phyloP scores from a whole-genome alignment of 2,797 vertebrate species.

The Sebastes flavidus region DNA sequence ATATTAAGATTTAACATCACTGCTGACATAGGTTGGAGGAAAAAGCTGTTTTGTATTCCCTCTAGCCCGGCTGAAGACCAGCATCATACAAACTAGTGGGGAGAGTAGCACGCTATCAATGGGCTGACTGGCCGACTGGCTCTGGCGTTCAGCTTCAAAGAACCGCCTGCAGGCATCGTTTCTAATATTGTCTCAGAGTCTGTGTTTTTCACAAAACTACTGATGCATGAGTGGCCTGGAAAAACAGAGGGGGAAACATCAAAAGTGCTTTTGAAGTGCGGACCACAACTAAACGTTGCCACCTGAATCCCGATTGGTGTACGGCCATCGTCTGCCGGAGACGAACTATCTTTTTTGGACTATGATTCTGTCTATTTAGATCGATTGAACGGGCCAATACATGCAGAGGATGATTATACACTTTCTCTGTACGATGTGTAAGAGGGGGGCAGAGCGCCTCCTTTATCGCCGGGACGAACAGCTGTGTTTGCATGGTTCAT shows the following conservation, averaged over 20 bases:
- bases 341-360: slow-evolving; percentile 13
- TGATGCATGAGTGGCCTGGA: slow-evolving; percentile 81
- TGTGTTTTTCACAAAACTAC: slow-evolving; percentile 81
- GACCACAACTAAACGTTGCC: slow-evolving; percentile 78
- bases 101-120: slow-evolving; percentile 78
- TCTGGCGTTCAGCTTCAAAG: slow-evolving; percentile 83
- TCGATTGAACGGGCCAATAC: background rate
- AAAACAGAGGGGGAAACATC: slow-evolving; percentile 79
- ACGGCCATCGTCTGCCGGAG: slow-evolving; percentile 24
- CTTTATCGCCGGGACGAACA: slow-evolving; percentile 13
- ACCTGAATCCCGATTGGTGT: slow-evolving; percentile 75
- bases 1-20: slow-evolving; percentile 72
- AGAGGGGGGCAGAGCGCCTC: background rate
- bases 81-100: slow-evolving; percentile 70
- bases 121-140: slow-evolving; percentile 71
- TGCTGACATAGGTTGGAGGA: slow-evolving; percentile 68
- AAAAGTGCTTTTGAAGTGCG: slow-evolving; percentile 81
- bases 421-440: background rate
- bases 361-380: slow-evolving; percentile 11
- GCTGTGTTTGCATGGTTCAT: slow-evolving; percentile 47
- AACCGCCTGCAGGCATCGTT: slow-evolving; percentile 77
- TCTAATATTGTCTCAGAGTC: slow-evolving; percentile 85
- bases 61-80: slow-evolving; percentile 66
- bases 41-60: slow-evolving; percentile 75
- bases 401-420: slow-evolving; percentile 19